These are phyloP conservation scores for Sciaenops ocellatus DNA, from an alignment of 2,797 vertebrate genomes.

Conservation along the genomic window DNA sequence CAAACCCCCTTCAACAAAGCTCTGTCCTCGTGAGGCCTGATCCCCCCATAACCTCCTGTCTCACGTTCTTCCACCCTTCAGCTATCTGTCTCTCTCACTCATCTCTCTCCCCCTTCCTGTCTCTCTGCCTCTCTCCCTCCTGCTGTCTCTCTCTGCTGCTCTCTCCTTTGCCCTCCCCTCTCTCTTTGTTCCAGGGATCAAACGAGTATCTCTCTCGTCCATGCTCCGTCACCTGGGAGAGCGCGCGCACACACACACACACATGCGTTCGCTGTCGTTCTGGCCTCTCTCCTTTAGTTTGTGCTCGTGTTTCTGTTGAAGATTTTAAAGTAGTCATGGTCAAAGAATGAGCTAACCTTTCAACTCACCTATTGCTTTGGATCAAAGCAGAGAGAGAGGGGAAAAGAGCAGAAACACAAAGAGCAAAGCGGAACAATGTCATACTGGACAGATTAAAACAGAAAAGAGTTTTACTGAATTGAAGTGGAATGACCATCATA, in stretches of 20 bases:
- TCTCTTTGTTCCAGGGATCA: slow-evolving; percentile 84
- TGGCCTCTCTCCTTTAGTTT: slow-evolving; percentile 46
- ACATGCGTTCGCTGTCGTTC: slow-evolving; percentile 22
- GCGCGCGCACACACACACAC: slow-evolving; percentile 44
- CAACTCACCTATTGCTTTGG: slow-evolving; percentile 68
- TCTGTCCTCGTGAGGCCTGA: slow-evolving; percentile 72
- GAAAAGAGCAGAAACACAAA: slow-evolving; percentile 40
- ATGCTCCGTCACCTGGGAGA: slow-evolving; percentile 76
- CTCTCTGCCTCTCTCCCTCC: slow-evolving; percentile 41
- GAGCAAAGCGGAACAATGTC: slow-evolving; percentile 63
- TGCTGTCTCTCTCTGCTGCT: slow-evolving; percentile 63
- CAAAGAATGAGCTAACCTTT: slow-evolving; percentile 69
- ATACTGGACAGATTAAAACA: slow-evolving; percentile 61
- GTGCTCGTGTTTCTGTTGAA: slow-evolving; percentile 52
- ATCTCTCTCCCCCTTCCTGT: slow-evolving; percentile 28
- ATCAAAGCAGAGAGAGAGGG: slow-evolving; percentile 65
- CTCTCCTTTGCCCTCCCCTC: slow-evolving; percentile 75
- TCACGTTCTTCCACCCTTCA: slow-evolving; percentile 43
- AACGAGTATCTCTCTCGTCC: slow-evolving; percentile 80
- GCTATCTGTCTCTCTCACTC: slow-evolving; percentile 55
- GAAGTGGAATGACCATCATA: slow-evolving; percentile 67
- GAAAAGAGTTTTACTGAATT: slow-evolving; percentile 50
- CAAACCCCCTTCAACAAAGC: slow-evolving; percentile 79
- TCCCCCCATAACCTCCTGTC: slow-evolving; percentile 63
- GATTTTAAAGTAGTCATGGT: slow-evolving; percentile 60